phyloP scores from a whole-genome alignment of 2,113 vertebrate genomes.

The Crotalus helleri region DNA sequence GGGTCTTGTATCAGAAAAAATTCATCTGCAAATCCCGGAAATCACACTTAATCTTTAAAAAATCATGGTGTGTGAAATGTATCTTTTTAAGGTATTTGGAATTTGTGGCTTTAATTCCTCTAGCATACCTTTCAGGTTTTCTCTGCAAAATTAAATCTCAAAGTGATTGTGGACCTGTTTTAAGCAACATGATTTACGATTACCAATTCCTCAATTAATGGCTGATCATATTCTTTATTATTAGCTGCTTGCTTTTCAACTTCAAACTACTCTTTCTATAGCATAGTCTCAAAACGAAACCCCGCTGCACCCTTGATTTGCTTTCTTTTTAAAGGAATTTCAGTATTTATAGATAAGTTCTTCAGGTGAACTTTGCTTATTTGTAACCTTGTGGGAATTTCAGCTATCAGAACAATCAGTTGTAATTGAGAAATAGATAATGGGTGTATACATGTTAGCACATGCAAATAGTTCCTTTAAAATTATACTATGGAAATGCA shows the following conservation, averaged over 20 bases:
- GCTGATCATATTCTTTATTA: not conserved
- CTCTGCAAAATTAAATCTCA: not conserved
- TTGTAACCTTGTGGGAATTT: not conserved
- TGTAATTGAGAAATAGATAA: not conserved
- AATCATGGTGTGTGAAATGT: not conserved
- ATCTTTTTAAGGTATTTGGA: not conserved
- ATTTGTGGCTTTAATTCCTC: not conserved
- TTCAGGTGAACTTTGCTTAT: slow-evolving; percentile 9
- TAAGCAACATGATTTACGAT: not conserved
- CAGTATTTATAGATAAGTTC: not conserved
- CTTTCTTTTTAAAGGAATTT: not conserved
- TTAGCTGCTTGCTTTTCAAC: not conserved
- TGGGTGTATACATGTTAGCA: not conserved
- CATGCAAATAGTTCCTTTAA: not conserved
- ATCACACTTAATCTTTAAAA: not conserved
- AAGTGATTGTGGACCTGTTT: not conserved
- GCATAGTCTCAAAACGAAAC: not conserved
- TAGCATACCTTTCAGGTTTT: not conserved
- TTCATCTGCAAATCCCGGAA: not conserved
- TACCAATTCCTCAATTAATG: not conserved
- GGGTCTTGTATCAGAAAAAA: not conserved
- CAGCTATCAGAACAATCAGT: not conserved
- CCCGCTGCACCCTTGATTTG: not conserved
- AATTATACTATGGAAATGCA: not conserved
- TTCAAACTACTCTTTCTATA: not conserved